A percentile compares a stretch with the other conserved stretches of the same genome.
These are phyloP conservation scores for Marisa cornuarietis DNA, from an alignment of 1,140 invertebrate genomes.

Conservation along the genomic window DNA sequence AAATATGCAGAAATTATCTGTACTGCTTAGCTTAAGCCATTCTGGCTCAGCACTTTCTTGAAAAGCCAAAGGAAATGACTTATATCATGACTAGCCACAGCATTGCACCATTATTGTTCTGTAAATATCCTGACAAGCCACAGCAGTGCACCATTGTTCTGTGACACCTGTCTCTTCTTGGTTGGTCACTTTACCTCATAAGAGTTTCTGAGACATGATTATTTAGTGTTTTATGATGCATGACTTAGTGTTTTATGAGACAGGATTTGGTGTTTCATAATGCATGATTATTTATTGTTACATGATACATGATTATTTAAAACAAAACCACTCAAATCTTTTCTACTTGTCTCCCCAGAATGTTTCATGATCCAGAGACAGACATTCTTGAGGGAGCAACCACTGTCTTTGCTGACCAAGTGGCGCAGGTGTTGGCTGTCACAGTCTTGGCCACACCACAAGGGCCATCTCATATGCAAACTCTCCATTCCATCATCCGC, in stretches of 20 bases:
- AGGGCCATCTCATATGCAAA: conserved; percentile 44
- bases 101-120: too few species aligned
- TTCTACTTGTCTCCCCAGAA: conserved; percentile 23
- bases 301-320: neutral
- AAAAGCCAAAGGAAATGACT: too few species aligned
- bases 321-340: neutral
- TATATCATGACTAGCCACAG: too few species aligned
- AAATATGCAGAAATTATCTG: too few species aligned
- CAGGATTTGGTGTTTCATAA: conserved; percentile 45
- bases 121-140: too few species aligned
- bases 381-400: conserved; percentile 47
- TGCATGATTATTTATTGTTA: too few species aligned
- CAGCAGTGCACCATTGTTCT: too few species aligned
- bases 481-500: conserved; percentile 46
- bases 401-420: conserved; percentile 48
- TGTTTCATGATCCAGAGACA: conserved; percentile 43
- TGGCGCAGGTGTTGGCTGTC: conserved; percentile 43
- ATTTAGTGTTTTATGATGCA: neutral
- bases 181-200: neutral
- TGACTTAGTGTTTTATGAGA: conserved; percentile 16
- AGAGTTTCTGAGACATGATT: too few species aligned
- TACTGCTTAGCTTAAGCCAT: too few species aligned
- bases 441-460: conserved; percentile 46
- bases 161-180: too few species aligned
- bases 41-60: too few species aligned